A percentile compares a stretch with the other conserved stretches of the same genome.
Conservation (phyloP, 2,113 vertebrate species). For the Siphamia tubifer region DNA sequence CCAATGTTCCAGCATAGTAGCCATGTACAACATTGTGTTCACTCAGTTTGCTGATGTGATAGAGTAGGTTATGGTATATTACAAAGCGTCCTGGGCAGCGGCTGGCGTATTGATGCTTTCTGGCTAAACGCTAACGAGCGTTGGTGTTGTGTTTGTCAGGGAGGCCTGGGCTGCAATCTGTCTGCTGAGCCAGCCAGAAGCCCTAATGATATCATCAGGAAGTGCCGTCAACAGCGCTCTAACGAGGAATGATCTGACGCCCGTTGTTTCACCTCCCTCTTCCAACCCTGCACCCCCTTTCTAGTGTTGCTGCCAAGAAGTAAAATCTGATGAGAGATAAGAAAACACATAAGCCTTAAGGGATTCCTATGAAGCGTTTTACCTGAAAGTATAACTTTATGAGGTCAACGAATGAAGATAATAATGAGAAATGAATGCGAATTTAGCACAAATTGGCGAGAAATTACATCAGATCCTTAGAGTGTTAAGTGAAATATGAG, state of each 20-base stretch:
- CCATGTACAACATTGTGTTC: slow-evolving; percentile 63
- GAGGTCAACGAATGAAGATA: background rate
- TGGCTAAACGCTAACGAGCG: slow-evolving; percentile 69
- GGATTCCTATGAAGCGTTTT: background rate
- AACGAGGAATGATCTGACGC: slow-evolving; percentile 71
- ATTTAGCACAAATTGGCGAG: background rate
- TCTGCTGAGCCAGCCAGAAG: slow-evolving; percentile 71
- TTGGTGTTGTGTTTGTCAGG: slow-evolving; percentile 70
- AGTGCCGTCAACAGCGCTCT: slow-evolving; percentile 60
- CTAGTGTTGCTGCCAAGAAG: background rate
- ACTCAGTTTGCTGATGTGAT: slow-evolving; percentile 47
- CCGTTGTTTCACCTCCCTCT: slow-evolving; percentile 45
- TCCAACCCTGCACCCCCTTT: background rate
- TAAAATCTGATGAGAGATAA: background rate
- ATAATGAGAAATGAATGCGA: background rate
- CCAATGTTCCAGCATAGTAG: slow-evolving; percentile 51
- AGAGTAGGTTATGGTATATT: slow-evolving; percentile 60
- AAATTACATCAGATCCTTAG: background rate
- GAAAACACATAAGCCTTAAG: background rate
- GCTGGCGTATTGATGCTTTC: slow-evolving; percentile 62
- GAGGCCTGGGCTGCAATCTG: slow-evolving; percentile 71
- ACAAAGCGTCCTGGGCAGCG: slow-evolving; percentile 55
- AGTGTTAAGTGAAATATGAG: background rate
- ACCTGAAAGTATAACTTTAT: background rate
- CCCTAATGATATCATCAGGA: slow-evolving; percentile 79